Base-by-base conservation (phyloP, 2,113 vertebrate species). In the Hepsetus odoe region DNA sequence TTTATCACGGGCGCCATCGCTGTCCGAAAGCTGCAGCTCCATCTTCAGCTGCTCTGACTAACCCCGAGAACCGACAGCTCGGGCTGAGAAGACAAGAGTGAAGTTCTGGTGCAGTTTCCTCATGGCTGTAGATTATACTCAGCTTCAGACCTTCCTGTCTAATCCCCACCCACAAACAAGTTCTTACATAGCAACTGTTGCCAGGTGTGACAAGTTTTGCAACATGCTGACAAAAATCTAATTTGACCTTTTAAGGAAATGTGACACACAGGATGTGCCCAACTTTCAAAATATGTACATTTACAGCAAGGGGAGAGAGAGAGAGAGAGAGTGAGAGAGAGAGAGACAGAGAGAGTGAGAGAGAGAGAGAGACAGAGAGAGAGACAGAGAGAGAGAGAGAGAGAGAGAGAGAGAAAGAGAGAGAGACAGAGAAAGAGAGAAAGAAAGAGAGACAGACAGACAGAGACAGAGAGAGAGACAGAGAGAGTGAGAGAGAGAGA, bases 401-500 rank as follows among this genome's bases (percentile, higher is more conserved):
- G 32, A 72, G 70, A 38, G 49, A 38, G 20, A 20, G 32, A 68
- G 24, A 38, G 42, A n/a, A 7, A 69, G 20, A 30, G 3, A 49
- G 30, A 70, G 1, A 70, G 18, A 20, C 20, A 70, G 67, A 51
- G 42, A 49, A 14, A 42, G 22, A 22, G 33, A 3, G 0, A 67
- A n/a, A 12, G n/a, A 35, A n/a, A 44, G 35, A 62, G 13, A 69
- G 40, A 13, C 1, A 22, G 46, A 62, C 2, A 26, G 5, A 40
- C 14, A 6, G 10, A 35, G 26, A 80, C 24, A 53, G 11, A 35
- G 55, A 75, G 24, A 33, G 55, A 51, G 42, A 72, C 32, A 40
- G 49, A 40, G n/a, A 33, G n/a, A 46, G 26, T 24, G 26, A 22
- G 40, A 78, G 83, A 35, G 38, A 44, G 24, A 62, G 20, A 69